Evolutionary conservation across 2,113 vertebrate species (phyloP), one percentile per base, ranked within the genome.

Genomic region (Petroica traversi): DNA sequence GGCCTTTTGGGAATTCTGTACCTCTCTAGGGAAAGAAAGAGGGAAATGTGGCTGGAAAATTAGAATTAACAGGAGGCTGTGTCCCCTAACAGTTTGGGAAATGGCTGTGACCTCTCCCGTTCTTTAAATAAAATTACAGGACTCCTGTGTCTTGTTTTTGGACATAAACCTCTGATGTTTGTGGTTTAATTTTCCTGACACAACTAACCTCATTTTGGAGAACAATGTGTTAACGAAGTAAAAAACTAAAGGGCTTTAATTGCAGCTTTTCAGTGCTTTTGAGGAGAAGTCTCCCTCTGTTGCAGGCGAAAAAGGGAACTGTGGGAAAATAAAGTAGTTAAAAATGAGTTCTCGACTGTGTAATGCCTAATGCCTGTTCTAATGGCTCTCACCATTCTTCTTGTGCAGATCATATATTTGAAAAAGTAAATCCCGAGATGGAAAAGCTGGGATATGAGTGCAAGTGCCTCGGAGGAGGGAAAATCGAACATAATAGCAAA

Each of bases 381-480:
- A 6, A 79, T 22, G 49, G 24, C 28, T 74, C 28, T 73, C 41
- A 54, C 41, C 3, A 0, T 80, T 90, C 40, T 64, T 67, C 19
- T 52, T 76, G 74, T 54, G 45, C 96, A 99, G 99, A 99, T 98
- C 98, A 99, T 64, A 99, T 99, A 93, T 99, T 99, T 98, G 99
- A 99, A 64, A 99, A 99, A 88, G 92, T 99, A 75, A 97, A 54
- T 40, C 98, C 98, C 8, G 98, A 98, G 54, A 96, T 99, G 98
- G 98, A 99, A 81, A 96, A 98, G 36, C 95, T 99, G 82, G 99
- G 99, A 19, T 97, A 99, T 73, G 98, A 98, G 85, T 98, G 98
- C 91, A 97, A 96, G 76, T 99, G 98, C 81, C 98, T 99, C 11
- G 99, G 99, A 91, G 99, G 99, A 90, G 99, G 99, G 8, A 99